These are phyloP conservation scores for Oncorhynchus kisutch DNA, from an alignment of 2,113 vertebrate species.

Conservation along the genomic window DNA sequence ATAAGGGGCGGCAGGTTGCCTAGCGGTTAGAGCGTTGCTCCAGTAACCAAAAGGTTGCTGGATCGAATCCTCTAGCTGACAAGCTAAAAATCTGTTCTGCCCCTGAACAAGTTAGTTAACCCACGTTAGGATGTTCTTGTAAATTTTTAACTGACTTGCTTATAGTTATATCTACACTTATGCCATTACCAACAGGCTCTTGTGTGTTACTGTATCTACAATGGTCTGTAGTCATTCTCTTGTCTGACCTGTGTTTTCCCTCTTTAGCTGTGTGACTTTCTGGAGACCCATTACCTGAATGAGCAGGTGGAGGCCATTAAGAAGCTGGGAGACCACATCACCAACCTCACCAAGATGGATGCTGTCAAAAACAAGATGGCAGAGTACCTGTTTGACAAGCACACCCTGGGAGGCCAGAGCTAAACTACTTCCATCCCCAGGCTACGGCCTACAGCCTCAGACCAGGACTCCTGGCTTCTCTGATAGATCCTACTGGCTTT, in stretches of 20 bases:
- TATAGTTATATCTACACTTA: too few species aligned
- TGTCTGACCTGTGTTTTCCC: slow-evolving; percentile 42
- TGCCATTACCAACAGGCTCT: too few species aligned
- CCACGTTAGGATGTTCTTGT: too few species aligned
- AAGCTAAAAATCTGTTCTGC: too few species aligned
- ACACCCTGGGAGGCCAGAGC: slow-evolving; percentile 78
- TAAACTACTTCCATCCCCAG: slow-evolving; percentile 38
- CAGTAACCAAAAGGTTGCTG: slow-evolving; percentile 70
- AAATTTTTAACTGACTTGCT: too few species aligned
- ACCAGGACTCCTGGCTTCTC: background rate
- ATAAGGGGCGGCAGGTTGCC: too few species aligned
- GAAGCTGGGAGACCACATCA: slow-evolving; percentile 82
- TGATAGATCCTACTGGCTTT: background rate
- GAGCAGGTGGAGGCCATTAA: slow-evolving; percentile 95
- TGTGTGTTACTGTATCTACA: too few species aligned
- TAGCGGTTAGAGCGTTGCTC: too few species aligned
- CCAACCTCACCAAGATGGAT: slow-evolving; percentile 76
- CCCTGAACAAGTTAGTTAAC: too few species aligned
- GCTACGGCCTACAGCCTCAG: too few species aligned
- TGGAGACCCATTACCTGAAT: slow-evolving; percentile 91
- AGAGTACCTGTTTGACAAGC: slow-evolving; percentile 97
- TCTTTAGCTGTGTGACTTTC: slow-evolving; percentile 80
- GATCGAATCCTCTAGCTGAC: too few species aligned
- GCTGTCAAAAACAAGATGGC: slow-evolving; percentile 82
- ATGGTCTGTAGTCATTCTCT: background rate